Evolutionary conservation across 2,888 invertebrate genomes (phyloP).

Genomic region (Hemistola chrysoprasaria): DNA sequence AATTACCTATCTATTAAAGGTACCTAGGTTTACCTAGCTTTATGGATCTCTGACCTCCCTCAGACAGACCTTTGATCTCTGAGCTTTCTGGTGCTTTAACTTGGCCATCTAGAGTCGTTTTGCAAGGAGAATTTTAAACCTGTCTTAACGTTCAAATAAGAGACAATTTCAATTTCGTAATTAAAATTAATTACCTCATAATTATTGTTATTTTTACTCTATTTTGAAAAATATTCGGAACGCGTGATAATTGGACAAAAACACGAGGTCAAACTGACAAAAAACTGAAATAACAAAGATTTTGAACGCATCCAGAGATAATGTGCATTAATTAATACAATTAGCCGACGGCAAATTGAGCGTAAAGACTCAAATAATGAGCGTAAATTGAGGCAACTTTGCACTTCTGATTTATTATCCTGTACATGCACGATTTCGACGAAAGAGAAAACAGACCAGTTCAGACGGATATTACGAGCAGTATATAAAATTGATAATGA

Average conservation of each 20-base stretch:
- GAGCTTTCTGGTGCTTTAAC: too few relatives aligned
- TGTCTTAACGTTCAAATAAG: too few relatives aligned
- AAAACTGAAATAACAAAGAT: constrained; percentile 54
- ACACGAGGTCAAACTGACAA: constrained; percentile 50
- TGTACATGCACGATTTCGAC: constrained; percentile 76
- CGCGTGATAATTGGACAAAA: constrained; percentile 25
- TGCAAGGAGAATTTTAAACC: too few relatives aligned
- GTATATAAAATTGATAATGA: constrained; percentile 77
- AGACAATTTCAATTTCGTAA: too few relatives aligned
- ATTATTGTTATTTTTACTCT: too few relatives aligned
- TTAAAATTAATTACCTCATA: constrained; percentile 8
- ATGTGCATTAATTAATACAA: constrained; percentile 80
- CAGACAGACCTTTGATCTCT: too few relatives aligned
- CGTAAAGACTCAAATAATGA: constrained; percentile 78
- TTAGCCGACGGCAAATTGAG: constrained; percentile 78
- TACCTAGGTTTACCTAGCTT: too few relatives aligned
- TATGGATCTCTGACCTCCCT: too few relatives aligned
- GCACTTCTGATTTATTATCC: constrained; percentile 81
- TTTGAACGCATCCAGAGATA: constrained; percentile 68
- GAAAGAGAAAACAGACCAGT: constrained; percentile 81
- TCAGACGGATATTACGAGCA: constrained; percentile 70
- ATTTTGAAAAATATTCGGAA: constrained; percentile 3
- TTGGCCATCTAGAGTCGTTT: too few relatives aligned
- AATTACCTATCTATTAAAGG: too few relatives aligned
- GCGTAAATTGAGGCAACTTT: constrained; percentile 79